Base-by-base conservation (phyloP, 1,140 invertebrate genomes). In the Pachypeltis micranthus region DNA sequence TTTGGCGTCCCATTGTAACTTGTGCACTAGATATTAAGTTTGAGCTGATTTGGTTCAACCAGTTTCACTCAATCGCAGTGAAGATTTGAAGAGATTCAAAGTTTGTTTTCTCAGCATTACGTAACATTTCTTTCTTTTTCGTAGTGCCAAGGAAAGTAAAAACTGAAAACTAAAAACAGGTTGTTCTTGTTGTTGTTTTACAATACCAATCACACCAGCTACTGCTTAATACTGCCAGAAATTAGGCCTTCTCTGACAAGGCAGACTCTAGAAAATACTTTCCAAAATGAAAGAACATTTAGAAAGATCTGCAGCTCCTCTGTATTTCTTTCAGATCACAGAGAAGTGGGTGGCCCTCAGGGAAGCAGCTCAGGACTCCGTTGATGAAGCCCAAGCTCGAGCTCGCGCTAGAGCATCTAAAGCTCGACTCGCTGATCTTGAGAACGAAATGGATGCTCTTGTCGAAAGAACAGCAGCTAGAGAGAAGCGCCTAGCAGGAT, bases 401-500 rank as follows among this genome's bases (percentile, higher is more conserved):
- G 65, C 66, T 1, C 67, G 77, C 2, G 77, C 77, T 1, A 69
- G 66, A 7, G 68, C 71, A 29, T 75, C 75, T 2, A 73, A 79
- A 44, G 79, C 80, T 7, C 76, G 80, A 55, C 70, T 82, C 21
- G 74, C 74, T 10, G 81, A 83, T 62, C 70, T 83, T 39, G 81
- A 83, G 65, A 78, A 81, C 58, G 81, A 83, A 71, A 82, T 81
- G 77, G 73, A 76, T 10, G 79, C 78, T 57, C 69, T 82, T 56
- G 75, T 71, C 26, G 79, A 81, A 66, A 74, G 78, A 64, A 77
- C 75, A 66, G 78, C 76, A 0, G 76, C 75, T 0, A 78, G 81
- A 51, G 80, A 83, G 67, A 75, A 78, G 62, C 74, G 80, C 51
- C 78, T 77, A 0, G 80, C 80, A 1, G 73, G 77, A 61, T 75